phyloP scores from a whole-genome alignment of 2,888 invertebrate genomes.

The Trichacis sp. region DNA sequence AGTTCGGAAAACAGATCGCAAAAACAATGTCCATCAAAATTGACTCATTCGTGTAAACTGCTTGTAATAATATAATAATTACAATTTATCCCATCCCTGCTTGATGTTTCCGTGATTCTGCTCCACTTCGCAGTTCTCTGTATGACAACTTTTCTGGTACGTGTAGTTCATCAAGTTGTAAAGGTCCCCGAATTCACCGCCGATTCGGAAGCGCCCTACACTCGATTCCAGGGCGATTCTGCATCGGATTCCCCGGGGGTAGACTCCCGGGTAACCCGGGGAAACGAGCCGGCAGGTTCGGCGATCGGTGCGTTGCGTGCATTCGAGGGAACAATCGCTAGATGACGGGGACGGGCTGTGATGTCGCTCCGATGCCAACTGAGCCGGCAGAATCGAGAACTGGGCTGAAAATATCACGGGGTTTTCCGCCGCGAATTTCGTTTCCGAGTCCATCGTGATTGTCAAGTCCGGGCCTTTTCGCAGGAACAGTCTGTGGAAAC shows the following conservation, averaged over 20 bases:
- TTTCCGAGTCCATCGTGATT: constrained; percentile 57
- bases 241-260: constrained; percentile 56
- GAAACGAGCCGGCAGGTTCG: constrained; percentile 52
- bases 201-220: constrained; percentile 56
- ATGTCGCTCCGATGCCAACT: constrained; percentile 52
- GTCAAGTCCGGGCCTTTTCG: constrained; percentile 56
- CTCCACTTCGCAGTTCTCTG: constrained; percentile 56
- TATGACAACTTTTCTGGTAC: constrained; percentile 54
- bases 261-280: constrained; percentile 58
- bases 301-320: constrained; percentile 54
- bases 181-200: constrained; percentile 53
- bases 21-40: too few relatives aligned
- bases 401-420: constrained; percentile 61
- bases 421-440: constrained; percentile 56
- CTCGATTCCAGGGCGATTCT: constrained; percentile 53
- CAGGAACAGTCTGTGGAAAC: constrained; percentile 49
- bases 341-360: constrained; percentile 46
- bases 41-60: too few relatives aligned
- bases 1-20: too few relatives aligned
- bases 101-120: too few relatives aligned
- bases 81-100: too few relatives aligned
- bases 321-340: constrained; percentile 56
- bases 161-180: constrained; percentile 60
- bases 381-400: constrained; percentile 54
- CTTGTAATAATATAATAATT: too few relatives aligned